Base-by-base conservation (phyloP, 2,797 vertebrate genomes). In the Anguilla anguilla region DNA sequence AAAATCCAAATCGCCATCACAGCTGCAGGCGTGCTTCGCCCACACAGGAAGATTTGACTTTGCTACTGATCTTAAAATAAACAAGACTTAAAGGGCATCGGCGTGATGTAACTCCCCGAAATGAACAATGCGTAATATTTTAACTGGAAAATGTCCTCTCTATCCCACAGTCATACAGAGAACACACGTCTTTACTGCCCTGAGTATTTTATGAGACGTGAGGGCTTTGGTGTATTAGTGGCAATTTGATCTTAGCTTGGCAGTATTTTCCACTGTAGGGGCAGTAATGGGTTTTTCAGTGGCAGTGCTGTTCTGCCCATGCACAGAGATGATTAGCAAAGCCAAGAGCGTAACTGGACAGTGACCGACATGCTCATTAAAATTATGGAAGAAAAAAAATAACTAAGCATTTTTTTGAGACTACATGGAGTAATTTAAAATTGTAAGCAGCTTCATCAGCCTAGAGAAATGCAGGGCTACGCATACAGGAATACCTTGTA, bases 1-100 rank as follows among this genome's bases (percentile, higher is more conserved):
- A 17, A 90, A 88, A 88, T 89, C 10, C 49, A 89, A 43, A 82
- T 88, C 43, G 86, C 85, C 11, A 5, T 84, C 39, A 51, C 61
- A 72, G 86, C 82, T 25, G 5, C 0, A 17, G 31, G 51, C n/a
- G 83, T 6, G 6, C 74, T 19, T 5, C 74, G 10, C 35, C 72
- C 72, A 79, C 19, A 17, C n/a, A 17, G 15, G 55, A 39, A 55
- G 51, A 6, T 31, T 57, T 19, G n/a, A 84, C 51, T 84, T 31
- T 57, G 6, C 28, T 28, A 43, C 28, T 35, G n/a, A 6, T 57
- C 51, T 46, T 43, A 79, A 79, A 79, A 84, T 84, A 53, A 67
- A 25, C 11, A 51, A 35, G 79, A 25, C 43, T n/a, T 35, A 82
- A 82, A 82, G 11, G 22, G 39, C 43, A 81, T 43, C 39, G 31